Evolutionary conservation across 2,113 vertebrate genomes (phyloP).

Genomic region (Oostethus manadensis): DNA sequence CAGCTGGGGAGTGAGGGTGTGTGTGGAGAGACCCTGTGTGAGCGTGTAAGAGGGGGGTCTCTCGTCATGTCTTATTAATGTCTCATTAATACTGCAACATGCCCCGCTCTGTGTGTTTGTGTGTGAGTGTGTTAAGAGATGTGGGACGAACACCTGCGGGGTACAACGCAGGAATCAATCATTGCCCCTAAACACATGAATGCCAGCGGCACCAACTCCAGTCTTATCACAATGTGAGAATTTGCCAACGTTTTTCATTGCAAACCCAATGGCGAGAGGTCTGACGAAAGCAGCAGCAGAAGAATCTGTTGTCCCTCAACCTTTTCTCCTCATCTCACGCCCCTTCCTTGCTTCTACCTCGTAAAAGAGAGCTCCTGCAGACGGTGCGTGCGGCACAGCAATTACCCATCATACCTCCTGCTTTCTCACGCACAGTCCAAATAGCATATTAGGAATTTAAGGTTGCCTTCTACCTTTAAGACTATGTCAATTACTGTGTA

Average conservation of each 20-base stretch:
- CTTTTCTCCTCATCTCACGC: slow-evolving; percentile 20
- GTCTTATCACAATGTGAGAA: slow-evolving; percentile 34
- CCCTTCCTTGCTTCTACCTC: slow-evolving; percentile 32
- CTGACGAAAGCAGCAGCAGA: slow-evolving; percentile 4
- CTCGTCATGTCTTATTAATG: slow-evolving; percentile 76
- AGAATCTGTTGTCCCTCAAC: slow-evolving; percentile 31
- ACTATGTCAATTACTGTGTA: slow-evolving; percentile 28
- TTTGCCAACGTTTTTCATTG: slow-evolving; percentile 54
- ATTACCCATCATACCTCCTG: slow-evolving; percentile 65
- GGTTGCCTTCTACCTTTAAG: slow-evolving; percentile 59
- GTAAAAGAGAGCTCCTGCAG: slow-evolving; percentile 55
- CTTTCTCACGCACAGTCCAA: slow-evolving; percentile 65
- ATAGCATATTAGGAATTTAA: slow-evolving; percentile 49
- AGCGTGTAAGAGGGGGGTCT: slow-evolving; percentile 65
- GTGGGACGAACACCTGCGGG: slow-evolving; percentile 60
- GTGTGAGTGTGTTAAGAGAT: slow-evolving; percentile 35
- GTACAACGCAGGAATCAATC: slow-evolving; percentile 70
- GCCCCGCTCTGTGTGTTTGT: slow-evolving; percentile 43
- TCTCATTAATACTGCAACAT: slow-evolving; percentile 73
- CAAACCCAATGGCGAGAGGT: slow-evolving; percentile 18
- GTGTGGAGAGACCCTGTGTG: slow-evolving; percentile 58
- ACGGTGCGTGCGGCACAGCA: slow-evolving; percentile 62
- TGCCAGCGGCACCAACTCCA: slow-evolving; percentile 51
- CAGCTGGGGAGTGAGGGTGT: slow-evolving; percentile 52
- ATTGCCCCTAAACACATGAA: slow-evolving; percentile 65